Conservation (phyloP, 2,113 vertebrate genomes). For the Anser cygnoides region DNA sequence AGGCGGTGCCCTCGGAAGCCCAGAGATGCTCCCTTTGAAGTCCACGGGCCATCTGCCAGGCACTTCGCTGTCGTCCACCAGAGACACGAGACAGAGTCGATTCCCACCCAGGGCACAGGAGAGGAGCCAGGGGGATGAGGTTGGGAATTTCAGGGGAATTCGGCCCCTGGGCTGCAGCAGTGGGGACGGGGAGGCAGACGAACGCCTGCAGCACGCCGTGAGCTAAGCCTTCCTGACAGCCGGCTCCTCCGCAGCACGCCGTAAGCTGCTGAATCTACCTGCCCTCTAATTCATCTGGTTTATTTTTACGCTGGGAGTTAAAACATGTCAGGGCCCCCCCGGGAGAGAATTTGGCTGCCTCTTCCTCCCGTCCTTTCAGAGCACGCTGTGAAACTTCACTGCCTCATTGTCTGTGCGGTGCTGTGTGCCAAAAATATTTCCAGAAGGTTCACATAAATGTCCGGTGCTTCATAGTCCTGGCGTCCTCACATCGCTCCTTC, state of each 20-base stretch:
- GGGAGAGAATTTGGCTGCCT: slow-evolving; percentile 46
- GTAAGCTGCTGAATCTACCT: slow-evolving; percentile 52
- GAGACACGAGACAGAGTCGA: background rate
- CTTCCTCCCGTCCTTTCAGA: background rate
- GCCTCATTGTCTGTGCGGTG: slow-evolving; percentile 4
- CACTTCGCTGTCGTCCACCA: background rate
- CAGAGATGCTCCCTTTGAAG: slow-evolving; percentile 42
- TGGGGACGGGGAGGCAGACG: background rate
- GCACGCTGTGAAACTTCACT: background rate
- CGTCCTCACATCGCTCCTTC: background rate
- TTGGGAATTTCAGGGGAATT: background rate
- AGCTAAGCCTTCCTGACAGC: background rate
- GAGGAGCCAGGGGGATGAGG: background rate
- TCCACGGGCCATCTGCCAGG: background rate
- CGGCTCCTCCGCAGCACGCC: background rate
- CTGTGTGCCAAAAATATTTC: slow-evolving; percentile 61
- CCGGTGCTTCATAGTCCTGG: slow-evolving; percentile 19
- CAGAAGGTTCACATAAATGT: slow-evolving; percentile 47
- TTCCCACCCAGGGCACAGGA: background rate
- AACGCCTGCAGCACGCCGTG: accelerated
- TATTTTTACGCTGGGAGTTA: slow-evolving; percentile 55
- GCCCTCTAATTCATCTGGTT: slow-evolving; percentile 50
- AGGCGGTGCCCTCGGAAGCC: background rate
- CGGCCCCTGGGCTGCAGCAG: background rate
- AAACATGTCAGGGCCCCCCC: background rate